phyloP scores from a whole-genome alignment of 2,113 vertebrate species.

The Sprattus sprattus region DNA sequence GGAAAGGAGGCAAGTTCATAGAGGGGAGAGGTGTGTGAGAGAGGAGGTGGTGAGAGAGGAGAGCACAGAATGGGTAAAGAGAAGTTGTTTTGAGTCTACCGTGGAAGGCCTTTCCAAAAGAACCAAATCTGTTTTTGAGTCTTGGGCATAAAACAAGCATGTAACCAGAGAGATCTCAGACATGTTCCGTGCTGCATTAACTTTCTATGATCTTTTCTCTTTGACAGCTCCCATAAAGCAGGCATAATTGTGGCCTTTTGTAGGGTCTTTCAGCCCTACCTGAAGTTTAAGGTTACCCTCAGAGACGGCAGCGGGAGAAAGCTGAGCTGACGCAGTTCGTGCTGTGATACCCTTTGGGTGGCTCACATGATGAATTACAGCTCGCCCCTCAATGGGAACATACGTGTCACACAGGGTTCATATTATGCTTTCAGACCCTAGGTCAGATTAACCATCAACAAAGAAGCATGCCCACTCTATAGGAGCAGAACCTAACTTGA shows the following conservation, averaged over 20 bases:
- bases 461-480: background rate
- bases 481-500: too few relatives aligned
- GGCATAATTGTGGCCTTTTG: slow-evolving; percentile 10
- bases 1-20: too few relatives aligned
- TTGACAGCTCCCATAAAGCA: slow-evolving; percentile 3
- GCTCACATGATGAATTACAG: background rate
- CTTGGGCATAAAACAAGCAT: background rate
- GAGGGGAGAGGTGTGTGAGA: background rate
- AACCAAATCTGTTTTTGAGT: background rate
- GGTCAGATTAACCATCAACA: background rate
- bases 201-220: slow-evolving; percentile 3
- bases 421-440: background rate
- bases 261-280: slow-evolving; percentile 1
- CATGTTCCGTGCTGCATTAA: background rate
- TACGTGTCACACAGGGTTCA: background rate
- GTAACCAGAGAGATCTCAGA: background rate
- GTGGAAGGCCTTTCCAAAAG: background rate
- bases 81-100: background rate
- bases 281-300: slow-evolving; percentile 13
- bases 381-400: background rate
- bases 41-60: background rate
- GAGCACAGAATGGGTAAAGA: background rate
- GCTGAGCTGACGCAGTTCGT: background rate
- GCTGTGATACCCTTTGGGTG: background rate
- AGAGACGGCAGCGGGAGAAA: background rate